Conservation (phyloP, 92 coral and sea anemone species). For the Umimayanthus kanabou region DNA sequence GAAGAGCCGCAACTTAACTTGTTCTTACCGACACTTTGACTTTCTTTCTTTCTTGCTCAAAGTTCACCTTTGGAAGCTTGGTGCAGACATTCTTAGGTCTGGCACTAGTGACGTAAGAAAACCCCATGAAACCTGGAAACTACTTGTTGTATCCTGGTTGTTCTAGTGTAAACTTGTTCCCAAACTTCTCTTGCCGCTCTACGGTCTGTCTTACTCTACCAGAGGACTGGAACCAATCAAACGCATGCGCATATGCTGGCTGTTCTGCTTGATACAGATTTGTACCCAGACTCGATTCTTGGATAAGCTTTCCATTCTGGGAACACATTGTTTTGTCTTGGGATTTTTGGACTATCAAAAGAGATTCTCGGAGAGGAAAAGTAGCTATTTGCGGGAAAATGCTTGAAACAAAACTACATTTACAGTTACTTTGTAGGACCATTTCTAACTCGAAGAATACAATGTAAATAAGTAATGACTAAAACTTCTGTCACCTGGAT, state of each 20-base stretch:
- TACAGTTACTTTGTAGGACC: neutral
- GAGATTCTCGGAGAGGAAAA: neutral
- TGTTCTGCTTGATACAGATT: neutral
- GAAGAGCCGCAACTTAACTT: neutral
- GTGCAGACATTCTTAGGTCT: conserved; percentile 1
- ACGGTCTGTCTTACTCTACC: neutral
- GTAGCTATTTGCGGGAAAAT: too few species aligned
- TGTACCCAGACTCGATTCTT: neutral
- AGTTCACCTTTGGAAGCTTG: neutral
- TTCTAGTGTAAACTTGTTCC: neutral
- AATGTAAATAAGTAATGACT: neutral
- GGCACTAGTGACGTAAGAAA: neutral
- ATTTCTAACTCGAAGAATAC: neutral
- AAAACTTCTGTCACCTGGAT: neutral
- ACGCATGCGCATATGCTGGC: neutral
- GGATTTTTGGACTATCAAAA: neutral
- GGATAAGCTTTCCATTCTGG: neutral
- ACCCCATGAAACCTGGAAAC: neutral
- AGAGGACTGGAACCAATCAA: neutral
- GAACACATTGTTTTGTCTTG: neutral
- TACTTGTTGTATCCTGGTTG: neutral
- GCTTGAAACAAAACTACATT: too few species aligned
- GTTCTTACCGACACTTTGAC: neutral
- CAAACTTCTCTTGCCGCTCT: neutral
- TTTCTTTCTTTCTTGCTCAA: neutral